phyloP scores from a whole-genome alignment of 1,140 invertebrate genomes.

The Diabrotica virgifera region DNA sequence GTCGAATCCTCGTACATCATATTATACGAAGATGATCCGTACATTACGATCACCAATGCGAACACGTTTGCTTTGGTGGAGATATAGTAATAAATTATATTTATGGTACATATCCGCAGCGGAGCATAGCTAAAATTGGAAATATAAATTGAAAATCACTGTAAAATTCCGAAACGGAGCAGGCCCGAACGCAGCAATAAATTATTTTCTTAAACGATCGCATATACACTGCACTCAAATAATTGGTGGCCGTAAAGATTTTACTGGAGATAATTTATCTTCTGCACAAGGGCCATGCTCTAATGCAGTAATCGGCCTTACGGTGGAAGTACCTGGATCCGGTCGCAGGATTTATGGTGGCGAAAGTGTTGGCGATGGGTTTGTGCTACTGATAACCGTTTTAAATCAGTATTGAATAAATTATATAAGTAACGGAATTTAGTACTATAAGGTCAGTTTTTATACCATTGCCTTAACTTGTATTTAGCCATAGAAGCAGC shows the following conservation, averaged over 20 bases:
- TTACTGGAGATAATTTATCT: background rate
- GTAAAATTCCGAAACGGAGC: conserved; percentile 17
- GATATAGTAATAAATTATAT: conserved; percentile 20
- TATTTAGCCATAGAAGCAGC: too few species aligned
- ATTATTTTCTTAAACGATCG: conserved; percentile 18
- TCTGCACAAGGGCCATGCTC: background rate
- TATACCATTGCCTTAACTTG: too few species aligned
- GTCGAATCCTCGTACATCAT: conserved; percentile 9
- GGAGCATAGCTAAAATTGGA: conserved; percentile 19
- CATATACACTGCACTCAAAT: conserved; percentile 11
- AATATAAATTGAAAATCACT: conserved; percentile 21
- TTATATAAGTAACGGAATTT: too few species aligned
- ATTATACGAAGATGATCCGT: conserved; percentile 19
- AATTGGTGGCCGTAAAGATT: conserved; percentile 13
- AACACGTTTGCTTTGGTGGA: conserved; percentile 18
- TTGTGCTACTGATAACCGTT: too few species aligned
- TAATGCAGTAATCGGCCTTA: too few species aligned
- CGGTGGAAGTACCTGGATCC: too few species aligned
- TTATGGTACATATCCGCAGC: conserved; percentile 17
- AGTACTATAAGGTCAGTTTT: too few species aligned
- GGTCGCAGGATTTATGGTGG: too few species aligned
- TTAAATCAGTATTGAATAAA: too few species aligned
- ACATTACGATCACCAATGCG: conserved; percentile 19
- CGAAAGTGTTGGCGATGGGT: too few species aligned
- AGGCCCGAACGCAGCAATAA: conserved; percentile 10